A percentile compares a stretch with the other conserved stretches of the same genome.
Evolutionary conservation across 2,888 invertebrate genomes (phyloP).

Genomic region (Parelbella ahira): DNA sequence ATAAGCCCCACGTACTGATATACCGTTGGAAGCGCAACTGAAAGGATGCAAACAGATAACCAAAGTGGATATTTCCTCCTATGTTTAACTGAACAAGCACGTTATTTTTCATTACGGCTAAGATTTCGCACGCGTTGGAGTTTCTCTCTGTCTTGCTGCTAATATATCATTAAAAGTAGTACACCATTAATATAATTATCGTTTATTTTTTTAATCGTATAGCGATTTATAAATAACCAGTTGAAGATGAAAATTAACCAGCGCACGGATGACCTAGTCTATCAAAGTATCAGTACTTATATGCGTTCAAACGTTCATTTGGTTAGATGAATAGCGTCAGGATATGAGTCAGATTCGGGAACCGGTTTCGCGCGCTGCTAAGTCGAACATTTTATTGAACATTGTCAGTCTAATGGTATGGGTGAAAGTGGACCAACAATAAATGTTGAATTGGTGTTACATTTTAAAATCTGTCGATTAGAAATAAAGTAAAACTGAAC

Average conservation of each 20-base stretch:
- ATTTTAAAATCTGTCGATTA: no score
- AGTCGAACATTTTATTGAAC: slow-evolving; percentile 39
- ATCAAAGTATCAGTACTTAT: slow-evolving; percentile 3
- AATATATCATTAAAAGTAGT: not conserved
- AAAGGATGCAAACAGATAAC: slow-evolving; percentile 60
- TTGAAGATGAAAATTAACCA: no score
- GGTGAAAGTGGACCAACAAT: slow-evolving; percentile 49
- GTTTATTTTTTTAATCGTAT: no score
- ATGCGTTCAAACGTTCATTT: slow-evolving; percentile 20
- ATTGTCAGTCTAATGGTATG: slow-evolving; percentile 38
- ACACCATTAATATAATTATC: not conserved
- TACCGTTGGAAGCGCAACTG: slow-evolving; percentile 40
- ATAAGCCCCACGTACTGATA: slow-evolving; percentile 37
- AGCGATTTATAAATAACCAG: no score
- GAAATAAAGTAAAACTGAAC: no score
- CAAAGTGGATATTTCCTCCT: slow-evolving; percentile 62
- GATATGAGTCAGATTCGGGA: slow-evolving; percentile 56
- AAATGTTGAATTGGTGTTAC: no score
- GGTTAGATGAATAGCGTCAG: slow-evolving; percentile 37
- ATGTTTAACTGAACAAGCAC: slow-evolving; percentile 22
- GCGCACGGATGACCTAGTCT: slow-evolving; percentile 11
- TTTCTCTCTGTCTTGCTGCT: slow-evolving; percentile 8
- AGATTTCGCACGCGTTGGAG: slow-evolving; percentile 10
- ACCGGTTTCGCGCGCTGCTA: slow-evolving; percentile 53
- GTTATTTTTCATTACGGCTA: slow-evolving; percentile 21